Percentiles rank a stretch among this genome's conserved stretches.
phyloP scores from a whole-genome alignment of 2,888 invertebrate genomes.

The Drosophila prostipennis region DNA sequence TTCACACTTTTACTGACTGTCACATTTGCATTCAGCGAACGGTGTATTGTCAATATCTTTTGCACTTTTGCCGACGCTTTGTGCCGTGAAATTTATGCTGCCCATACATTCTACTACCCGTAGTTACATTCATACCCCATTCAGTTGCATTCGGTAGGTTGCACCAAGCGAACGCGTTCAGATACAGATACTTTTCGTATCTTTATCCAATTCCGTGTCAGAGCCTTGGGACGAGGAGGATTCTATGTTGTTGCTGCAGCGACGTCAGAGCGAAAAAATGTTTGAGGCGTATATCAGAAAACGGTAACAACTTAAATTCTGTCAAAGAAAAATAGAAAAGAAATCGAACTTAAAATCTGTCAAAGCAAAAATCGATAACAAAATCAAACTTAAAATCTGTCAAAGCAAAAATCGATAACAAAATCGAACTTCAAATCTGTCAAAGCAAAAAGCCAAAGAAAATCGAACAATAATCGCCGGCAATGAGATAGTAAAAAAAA shows the following conservation, averaged over 20 bases:
- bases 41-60: conserved; percentile 63
- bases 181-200: conserved; percentile 39
- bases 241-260: conserved; percentile 63
- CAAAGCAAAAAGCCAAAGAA: background rate
- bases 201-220: conserved; percentile 23
- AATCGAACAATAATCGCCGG: background rate
- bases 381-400: conserved; percentile 8
- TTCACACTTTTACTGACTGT: conserved; percentile 42
- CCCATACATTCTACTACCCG: conserved; percentile 6
- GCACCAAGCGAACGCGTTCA: conserved; percentile 55
- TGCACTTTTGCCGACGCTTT: conserved; percentile 47
- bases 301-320: conserved; percentile 60
- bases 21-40: conserved; percentile 67
- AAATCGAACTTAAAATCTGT: no score
- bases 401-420: conserved; percentile 3
- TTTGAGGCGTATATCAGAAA: conserved; percentile 79
- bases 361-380: conserved; percentile 26
- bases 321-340: background rate
- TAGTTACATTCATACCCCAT: background rate
- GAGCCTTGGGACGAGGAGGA: conserved; percentile 4
- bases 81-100: conserved; percentile 67
- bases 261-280: conserved; percentile 67
- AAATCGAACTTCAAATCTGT: conserved; percentile 7
- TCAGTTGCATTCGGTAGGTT: conserved; percentile 64
- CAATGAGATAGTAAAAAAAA: conserved; percentile 5